A percentile compares a stretch with the other conserved stretches of the same genome.
These are phyloP conservation scores for Acrocephalus kingi DNA, from an alignment of 2,113 vertebrate species.

Conservation along the genomic window DNA sequence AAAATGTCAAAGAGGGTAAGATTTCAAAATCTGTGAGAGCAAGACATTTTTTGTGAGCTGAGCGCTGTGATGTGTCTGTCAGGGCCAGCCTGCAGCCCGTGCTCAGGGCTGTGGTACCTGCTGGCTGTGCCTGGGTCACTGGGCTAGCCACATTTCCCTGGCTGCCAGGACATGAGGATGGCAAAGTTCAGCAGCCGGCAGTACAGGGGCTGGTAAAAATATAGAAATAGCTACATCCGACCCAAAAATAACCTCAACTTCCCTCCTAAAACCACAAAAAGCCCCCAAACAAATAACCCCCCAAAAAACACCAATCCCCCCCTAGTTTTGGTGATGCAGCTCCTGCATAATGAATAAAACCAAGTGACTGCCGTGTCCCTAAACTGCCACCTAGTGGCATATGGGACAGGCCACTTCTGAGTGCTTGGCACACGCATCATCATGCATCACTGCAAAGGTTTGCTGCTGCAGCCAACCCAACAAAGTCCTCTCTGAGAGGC, in stretches of 20 bases:
- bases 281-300: no score
- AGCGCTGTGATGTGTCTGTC: neutral
- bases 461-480: neutral
- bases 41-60: neutral
- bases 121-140: neutral
- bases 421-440: fast-evolving
- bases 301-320: no score
- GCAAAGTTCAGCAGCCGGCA: neutral
- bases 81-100: neutral
- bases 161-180: neutral
- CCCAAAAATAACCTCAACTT: neutral
- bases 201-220: neutral
- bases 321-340: neutral
- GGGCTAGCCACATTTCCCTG: neutral
- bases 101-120: neutral
- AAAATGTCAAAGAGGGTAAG: neutral
- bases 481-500: neutral
- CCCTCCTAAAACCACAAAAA: no score
- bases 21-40: neutral
- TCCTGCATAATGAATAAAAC: neutral
- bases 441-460: neutral
- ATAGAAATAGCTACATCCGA: neutral
- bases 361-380: slow-evolving; percentile 54
- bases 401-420: neutral
- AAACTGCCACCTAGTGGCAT: slow-evolving; percentile 78